Conservation (phyloP, 2,797 vertebrate species). For the Buceros bicornis region DNA sequence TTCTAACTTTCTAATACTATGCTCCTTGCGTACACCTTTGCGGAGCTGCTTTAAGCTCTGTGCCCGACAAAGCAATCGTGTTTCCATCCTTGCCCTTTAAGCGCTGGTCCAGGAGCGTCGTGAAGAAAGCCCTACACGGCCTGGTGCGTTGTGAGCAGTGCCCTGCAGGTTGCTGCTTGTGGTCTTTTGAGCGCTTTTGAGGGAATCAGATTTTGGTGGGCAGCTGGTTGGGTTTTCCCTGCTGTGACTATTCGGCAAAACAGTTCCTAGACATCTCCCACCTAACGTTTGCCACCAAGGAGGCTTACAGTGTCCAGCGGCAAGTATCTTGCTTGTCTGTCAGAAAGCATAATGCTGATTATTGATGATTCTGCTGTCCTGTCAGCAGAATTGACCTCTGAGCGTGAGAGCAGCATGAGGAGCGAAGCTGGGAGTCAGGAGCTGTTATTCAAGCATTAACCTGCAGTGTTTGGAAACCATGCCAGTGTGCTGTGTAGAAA, state of each 20-base stretch:
- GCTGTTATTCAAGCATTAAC: not conserved
- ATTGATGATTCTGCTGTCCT: not conserved
- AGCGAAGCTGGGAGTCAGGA: not conserved
- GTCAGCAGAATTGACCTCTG: not conserved
- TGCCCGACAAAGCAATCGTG: not conserved
- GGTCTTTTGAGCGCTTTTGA: not conserved
- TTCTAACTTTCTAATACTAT: not conserved
- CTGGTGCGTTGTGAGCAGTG: not conserved
- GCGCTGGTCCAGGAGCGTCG: not conserved
- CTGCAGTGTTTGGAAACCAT: not conserved
- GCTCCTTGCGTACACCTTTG: not conserved
- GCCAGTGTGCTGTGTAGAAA: not conserved
- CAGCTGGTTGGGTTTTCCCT: not conserved
- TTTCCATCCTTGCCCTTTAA: constrained; percentile 12
- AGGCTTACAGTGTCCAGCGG: not conserved
- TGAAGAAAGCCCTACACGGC: not conserved
- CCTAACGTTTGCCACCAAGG: not conserved
- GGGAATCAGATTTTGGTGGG: not conserved
- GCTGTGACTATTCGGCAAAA: not conserved
- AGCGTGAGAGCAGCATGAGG: not conserved
- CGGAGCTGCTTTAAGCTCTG: not conserved
- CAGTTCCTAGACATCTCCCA: not conserved
- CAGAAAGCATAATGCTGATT: not conserved
- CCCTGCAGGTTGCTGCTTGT: not conserved
- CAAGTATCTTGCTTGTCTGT: not conserved